Evolutionary conservation across 2,113 vertebrate species (phyloP), one percentile per base, ranked within the genome.

Genomic region (Lepisosteus oculatus): DNA sequence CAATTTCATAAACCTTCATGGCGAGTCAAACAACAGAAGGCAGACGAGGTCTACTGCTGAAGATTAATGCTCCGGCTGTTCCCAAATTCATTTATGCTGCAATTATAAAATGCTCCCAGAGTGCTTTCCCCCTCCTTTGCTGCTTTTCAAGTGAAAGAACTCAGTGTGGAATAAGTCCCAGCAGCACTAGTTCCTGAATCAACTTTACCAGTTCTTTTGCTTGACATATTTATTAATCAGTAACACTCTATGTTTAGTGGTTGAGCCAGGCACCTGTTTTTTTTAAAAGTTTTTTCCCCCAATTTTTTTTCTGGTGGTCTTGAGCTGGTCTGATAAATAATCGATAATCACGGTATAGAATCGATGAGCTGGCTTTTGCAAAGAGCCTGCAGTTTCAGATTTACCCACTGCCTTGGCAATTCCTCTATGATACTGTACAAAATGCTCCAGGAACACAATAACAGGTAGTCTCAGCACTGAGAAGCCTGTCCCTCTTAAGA

Each of bases 311-410:
- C 17, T 29, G 17, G 17, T 29, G 17, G 17, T 29, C 17, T 29
- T 29, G 17, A 29, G 17, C 17, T 29, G 63, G 61, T 72, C 65
- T 72, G 70, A 72, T 72, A 45, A 72, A 72, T 72, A 72, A 72
- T 55, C 11, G n/a, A 72, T 66, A 51, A 63, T 54, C 41, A 62
- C 41, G 42, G 70, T 8, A 65, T 15, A 9, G 13, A 55, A 65
- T 65, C 56, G 67, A 68, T 42, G 70, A 72, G 47, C 54, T 9
- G 5, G 54, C 41, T 62, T 43, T 17, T 43, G 67, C 17, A n/a
- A n/a, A 9, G 6, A 3, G n/a, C 43, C 64, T 8, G 3, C n/a
- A 43, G 9, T 14, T 15, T 66, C 64, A 66, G 54, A 45, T 64
- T 5, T 14, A 44, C 8, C 29, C 54, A 51, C 47, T 51, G 5